phyloP scores from a whole-genome alignment of 2,113 vertebrate species.

The Petroica traversi region DNA sequence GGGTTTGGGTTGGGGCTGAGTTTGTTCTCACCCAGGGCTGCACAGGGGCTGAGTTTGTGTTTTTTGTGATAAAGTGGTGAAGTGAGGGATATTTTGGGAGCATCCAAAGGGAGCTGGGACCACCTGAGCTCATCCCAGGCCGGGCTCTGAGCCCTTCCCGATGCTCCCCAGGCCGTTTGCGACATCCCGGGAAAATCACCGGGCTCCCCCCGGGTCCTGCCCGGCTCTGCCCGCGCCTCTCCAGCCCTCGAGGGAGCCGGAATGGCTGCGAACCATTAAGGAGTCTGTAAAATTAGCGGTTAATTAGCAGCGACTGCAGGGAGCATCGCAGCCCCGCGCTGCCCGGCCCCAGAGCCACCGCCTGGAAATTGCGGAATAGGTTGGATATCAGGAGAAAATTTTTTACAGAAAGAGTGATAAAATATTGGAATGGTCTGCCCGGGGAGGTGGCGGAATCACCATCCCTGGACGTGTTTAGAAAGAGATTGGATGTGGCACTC shows the following conservation, averaged over 20 bases:
- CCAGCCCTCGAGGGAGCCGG: neutral
- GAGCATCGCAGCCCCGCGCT: neutral
- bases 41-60: neutral
- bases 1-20: neutral
- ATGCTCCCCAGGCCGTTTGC: neutral
- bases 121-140: accelerated
- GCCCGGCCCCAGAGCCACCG: neutral
- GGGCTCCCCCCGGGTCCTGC: neutral
- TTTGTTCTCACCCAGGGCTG: accelerated
- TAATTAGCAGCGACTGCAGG: neutral
- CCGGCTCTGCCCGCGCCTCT: neutral
- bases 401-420: too few relatives aligned
- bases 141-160: accelerated
- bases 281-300: constrained; percentile 21
- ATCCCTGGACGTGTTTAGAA: too few relatives aligned
- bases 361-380: neutral
- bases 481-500: too few relatives aligned
- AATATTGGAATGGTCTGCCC: too few relatives aligned
- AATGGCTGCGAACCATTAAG: neutral
- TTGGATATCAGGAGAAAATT: too few relatives aligned
- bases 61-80: accelerated
- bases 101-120: neutral
- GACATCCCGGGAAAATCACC: neutral
- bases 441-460: too few relatives aligned
- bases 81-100: accelerated